Percentiles rank a stretch among this genome's conserved stretches.
Conservation (phyloP, 2,888 invertebrate species). For the Acleris sparsana region DNA sequence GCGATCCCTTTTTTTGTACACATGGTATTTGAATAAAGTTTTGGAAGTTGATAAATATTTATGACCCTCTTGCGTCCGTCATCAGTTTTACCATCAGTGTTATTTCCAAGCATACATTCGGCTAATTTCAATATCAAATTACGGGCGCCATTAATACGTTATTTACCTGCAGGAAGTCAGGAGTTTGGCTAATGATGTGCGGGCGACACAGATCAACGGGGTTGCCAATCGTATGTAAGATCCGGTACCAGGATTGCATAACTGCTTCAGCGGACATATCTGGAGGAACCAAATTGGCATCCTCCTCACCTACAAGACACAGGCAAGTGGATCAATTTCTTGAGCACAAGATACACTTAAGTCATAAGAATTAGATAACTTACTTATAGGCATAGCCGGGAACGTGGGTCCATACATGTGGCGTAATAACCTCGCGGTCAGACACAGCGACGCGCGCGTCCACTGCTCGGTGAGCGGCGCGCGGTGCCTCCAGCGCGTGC, state of each 20-base stretch:
- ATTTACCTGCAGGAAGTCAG: slow-evolving; percentile 82
- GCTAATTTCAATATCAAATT: too few species aligned
- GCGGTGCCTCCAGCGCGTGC: slow-evolving; percentile 96
- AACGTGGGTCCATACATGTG: slow-evolving; percentile 95
- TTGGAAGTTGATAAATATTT: too few species aligned
- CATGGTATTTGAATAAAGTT: too few species aligned
- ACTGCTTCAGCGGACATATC: slow-evolving; percentile 95
- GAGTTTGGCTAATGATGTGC: slow-evolving; percentile 87
- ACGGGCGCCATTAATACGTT: too few species aligned
- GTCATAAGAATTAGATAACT: slow-evolving; percentile 47
- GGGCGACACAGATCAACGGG: slow-evolving; percentile 96
- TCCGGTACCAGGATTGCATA: slow-evolving; percentile 97
- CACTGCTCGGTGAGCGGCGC: slow-evolving; percentile 96
- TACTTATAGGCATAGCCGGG: slow-evolving; percentile 91
- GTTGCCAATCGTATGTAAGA: slow-evolving; percentile 96
- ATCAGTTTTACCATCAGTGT: too few species aligned
- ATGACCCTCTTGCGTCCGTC: too few species aligned
- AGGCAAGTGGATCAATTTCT: too few species aligned
- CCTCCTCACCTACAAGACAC: slow-evolving; percentile 89
- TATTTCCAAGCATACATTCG: too few species aligned
- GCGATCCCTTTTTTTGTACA: too few species aligned
- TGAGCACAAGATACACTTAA: too few species aligned
- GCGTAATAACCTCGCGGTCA: slow-evolving; percentile 92
- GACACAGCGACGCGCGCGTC: slow-evolving; percentile 95
- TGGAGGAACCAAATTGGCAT: slow-evolving; percentile 90